These are phyloP conservation scores for Oreochromis tanganicae DNA, from an alignment of 2,113 vertebrate genomes.

Conservation along the genomic window DNA sequence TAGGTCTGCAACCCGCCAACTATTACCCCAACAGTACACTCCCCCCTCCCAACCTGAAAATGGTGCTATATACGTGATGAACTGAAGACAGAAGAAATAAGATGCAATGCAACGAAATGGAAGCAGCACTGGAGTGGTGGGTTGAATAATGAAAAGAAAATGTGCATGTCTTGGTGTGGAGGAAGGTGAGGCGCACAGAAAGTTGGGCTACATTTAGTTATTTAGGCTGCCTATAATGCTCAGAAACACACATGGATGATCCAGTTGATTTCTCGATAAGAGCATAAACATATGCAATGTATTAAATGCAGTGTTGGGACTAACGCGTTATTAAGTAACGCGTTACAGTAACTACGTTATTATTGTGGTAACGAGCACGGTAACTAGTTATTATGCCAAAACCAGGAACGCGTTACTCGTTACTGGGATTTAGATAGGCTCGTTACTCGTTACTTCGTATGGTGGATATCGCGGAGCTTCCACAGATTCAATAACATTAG, in stretches of 20 bases:
- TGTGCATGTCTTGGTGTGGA: not conserved
- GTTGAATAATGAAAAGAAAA: not conserved
- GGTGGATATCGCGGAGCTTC: too few species aligned
- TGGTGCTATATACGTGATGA: not conserved
- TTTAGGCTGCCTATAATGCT: not conserved
- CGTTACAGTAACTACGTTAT: too few species aligned
- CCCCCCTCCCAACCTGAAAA: not conserved
- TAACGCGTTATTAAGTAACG: too few species aligned
- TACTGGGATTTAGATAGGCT: too few species aligned
- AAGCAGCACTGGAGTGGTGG: not conserved
- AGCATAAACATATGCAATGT: not conserved
- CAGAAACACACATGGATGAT: fast-evolving
- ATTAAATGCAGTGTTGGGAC: too few species aligned
- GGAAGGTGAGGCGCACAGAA: not conserved
- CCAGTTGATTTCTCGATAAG: not conserved
- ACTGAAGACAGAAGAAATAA: not conserved
- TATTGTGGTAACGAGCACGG: too few species aligned
- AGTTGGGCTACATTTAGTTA: not conserved
- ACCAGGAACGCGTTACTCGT: too few species aligned
- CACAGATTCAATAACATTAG: too few species aligned
- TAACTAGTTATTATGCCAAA: too few species aligned
- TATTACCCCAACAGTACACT: not conserved
- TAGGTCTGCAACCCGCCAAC: not conserved
- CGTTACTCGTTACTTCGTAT: too few species aligned
- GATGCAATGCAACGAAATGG: not conserved